phyloP scores from a whole-genome alignment of 1,140 invertebrate species.

The Chionoecetes opilio region DNA sequence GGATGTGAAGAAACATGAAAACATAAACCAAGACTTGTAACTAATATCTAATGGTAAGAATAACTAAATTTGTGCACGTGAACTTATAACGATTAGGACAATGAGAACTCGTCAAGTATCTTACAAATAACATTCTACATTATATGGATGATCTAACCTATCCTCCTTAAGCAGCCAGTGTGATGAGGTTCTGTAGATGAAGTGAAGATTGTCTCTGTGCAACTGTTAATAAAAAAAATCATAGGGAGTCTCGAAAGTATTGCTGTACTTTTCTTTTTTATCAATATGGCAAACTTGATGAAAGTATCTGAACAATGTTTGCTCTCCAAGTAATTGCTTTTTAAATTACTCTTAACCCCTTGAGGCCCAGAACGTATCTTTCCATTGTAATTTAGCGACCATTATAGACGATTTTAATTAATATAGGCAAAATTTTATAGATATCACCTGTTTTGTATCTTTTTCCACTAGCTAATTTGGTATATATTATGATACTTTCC shows the following conservation, averaged over 20 bases:
- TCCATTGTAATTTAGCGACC: too few species aligned
- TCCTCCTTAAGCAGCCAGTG: background rate
- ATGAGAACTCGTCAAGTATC: background rate
- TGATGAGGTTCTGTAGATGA: background rate
- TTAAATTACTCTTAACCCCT: too few species aligned
- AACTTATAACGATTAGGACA: background rate
- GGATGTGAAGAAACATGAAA: background rate
- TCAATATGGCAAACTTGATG: too few species aligned
- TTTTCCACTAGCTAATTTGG: too few species aligned
- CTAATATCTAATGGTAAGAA: background rate
- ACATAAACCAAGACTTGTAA: background rate
- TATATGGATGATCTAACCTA: background rate
- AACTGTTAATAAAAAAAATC: background rate
- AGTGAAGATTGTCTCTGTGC: background rate
- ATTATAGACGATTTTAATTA: too few species aligned
- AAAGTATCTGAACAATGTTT: too few species aligned
- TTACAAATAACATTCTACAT: background rate
- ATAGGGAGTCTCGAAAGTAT: background rate
- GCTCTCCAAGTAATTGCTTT: background rate
- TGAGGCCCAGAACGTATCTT: too few species aligned
- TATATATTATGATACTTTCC: too few species aligned
- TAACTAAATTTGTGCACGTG: too few species aligned
- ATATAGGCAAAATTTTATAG: too few species aligned
- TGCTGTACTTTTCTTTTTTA: too few species aligned
- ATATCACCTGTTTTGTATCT: too few species aligned